Evolutionary conservation across 2,888 invertebrate species (phyloP).

Genomic region (Drosophila parthenogenetica): DNA sequence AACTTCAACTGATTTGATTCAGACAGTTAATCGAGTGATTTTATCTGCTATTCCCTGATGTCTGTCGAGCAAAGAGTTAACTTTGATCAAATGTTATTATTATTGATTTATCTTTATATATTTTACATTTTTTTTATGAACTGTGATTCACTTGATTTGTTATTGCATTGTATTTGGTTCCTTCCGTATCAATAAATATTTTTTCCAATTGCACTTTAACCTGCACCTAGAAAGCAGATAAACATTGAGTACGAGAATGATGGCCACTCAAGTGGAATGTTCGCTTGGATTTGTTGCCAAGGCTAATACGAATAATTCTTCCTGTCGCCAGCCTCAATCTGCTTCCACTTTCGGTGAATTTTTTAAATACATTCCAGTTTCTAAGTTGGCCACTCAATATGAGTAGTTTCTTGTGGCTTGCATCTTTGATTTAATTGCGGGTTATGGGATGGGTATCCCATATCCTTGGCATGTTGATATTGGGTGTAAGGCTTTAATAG

Average conservation of each 20-base stretch:
- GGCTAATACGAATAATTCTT: conserved; percentile 13
- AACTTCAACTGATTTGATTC: conserved; percentile 64
- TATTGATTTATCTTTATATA: conserved; percentile 57
- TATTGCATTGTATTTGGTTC: conserved; percentile 35
- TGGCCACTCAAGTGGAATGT: conserved; percentile 28
- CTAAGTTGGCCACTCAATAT: not conserved
- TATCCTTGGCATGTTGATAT: not conserved
- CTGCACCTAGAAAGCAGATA: conserved; percentile 4
- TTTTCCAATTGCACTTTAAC: conserved; percentile 14
- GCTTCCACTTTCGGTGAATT: not conserved
- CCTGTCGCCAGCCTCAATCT: not conserved
- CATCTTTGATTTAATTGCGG: conserved; percentile 25
- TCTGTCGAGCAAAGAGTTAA: conserved; percentile 6
- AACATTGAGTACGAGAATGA: conserved; percentile 26
- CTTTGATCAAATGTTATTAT: conserved; percentile 56
- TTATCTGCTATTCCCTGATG: conserved; percentile 1
- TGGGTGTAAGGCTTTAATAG: not conserved
- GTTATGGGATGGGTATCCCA: not conserved
- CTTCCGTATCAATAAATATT: conserved; percentile 16
- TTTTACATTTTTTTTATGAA: conserved; percentile 12
- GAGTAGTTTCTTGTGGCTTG: conserved; percentile 7
- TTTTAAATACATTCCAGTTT: conserved; percentile 6
- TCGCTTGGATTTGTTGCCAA: conserved; percentile 19
- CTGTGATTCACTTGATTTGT: conserved; percentile 20
- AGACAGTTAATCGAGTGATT: conserved; percentile 60